These are phyloP conservation scores for Camelus dromedarius DNA, from an alignment of 2,113 vertebrate species.

Conservation along the genomic window DNA sequence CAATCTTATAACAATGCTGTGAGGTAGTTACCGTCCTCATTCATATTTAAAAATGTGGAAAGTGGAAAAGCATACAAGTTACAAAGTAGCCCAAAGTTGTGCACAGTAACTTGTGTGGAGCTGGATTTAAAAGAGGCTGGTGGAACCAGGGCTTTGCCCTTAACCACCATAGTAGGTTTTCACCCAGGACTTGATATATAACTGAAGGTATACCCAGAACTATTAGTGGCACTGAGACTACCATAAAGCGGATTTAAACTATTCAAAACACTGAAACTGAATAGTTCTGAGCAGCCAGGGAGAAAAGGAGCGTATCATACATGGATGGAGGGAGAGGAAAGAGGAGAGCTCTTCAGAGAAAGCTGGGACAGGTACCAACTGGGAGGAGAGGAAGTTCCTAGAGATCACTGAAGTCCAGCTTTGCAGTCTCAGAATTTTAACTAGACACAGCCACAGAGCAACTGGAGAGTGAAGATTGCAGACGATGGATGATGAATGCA, in stretches of 20 bases:
- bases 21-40: background rate
- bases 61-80: background rate
- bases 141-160: background rate
- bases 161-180: background rate
- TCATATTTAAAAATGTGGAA: background rate
- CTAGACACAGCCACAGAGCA: background rate
- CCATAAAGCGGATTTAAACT: background rate
- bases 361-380: background rate
- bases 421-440: background rate
- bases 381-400: fast-evolving
- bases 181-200: background rate
- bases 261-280: background rate
- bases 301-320: background rate
- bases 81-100: background rate
- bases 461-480: background rate
- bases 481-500: background rate
- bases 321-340: background rate
- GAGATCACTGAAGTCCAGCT: background rate
- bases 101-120: background rate
- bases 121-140: background rate
- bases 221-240: background rate
- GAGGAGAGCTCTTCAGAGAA: background rate
- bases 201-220: background rate
- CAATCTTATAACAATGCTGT: background rate
- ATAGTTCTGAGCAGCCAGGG: background rate